Evolutionary conservation across 1,140 invertebrate species (phyloP), one percentile per base, ranked within the genome.

Genomic region (Tetranychus cinnabarinus): DNA sequence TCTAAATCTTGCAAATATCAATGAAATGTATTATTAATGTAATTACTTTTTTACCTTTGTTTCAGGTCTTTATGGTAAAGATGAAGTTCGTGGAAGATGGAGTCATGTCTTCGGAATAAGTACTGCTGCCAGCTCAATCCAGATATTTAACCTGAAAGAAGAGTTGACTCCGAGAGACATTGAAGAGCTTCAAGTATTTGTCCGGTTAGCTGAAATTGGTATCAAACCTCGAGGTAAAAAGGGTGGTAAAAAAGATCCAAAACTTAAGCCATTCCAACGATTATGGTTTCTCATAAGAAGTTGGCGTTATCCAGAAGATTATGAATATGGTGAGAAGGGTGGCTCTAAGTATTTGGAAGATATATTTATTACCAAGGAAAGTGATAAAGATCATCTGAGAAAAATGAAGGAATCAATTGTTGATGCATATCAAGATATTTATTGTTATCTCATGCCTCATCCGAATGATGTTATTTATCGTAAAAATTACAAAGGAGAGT

Each of bases 281-380:
- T 75, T 99, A 42, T 83, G 91, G 69, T 98, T 99, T 74, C 78
- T 98, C 6, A 85, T 99, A 1, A 76, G 95, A 61, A 95, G 98
- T 74, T 99, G 95, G 95, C 88, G 88, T 72, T 97, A 89, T 73
- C 92, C 93, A 0, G 98, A 98, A 73, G 93, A 99, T 72, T 86
- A 87, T 10, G 74, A 82, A 7, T 99, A 95, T 74, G 96, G 96
- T 0, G 78, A 82, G 0, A 75, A 83, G 1, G 96, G 96, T 15
- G 96, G 96, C 1, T 77, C 82, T 63, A 77, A 81, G 67, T 84
- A 98, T 47, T 74, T 99, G 8, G 81, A 89, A 65, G 62, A 80
- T 83, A 68, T 78, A 92, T 65, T 75, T 98, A 13, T 79, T 88
- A 76, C 84, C 88, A 66, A 66, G 66, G 85, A 90, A 56, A 84